Conservation (phyloP, 92 coral and sea anemone genomes). For the Palythoa grandiflora region DNA sequence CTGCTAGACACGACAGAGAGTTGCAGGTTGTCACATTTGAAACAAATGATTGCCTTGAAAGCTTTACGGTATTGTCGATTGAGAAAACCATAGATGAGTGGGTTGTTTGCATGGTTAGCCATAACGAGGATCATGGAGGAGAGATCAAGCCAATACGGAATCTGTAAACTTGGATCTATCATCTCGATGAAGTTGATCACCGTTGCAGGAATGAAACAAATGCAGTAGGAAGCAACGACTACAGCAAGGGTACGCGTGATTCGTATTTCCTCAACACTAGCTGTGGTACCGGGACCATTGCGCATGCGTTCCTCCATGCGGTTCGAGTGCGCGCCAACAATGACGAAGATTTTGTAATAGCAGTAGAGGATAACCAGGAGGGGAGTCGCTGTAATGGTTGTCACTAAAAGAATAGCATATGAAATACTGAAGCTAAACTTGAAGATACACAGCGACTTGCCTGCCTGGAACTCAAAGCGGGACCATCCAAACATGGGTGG, state of each 20-base stretch:
- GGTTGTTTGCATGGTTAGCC: constrained; percentile 85
- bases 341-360: constrained; percentile 70
- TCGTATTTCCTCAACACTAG: constrained; percentile 72
- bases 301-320: constrained; percentile 49
- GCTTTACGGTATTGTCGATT: constrained; percentile 81
- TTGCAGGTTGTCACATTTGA: constrained; percentile 3
- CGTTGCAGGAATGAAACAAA: constrained; percentile 80
- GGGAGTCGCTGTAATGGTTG: constrained; percentile 63
- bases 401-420: constrained; percentile 48
- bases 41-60: constrained; percentile 56
- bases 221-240: constrained; percentile 70
- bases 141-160: constrained; percentile 77
- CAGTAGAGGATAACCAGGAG: constrained; percentile 61
- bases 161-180: constrained; percentile 63
- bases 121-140: constrained; percentile 66
- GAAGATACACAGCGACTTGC: constrained; percentile 71
- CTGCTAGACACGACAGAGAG: constrained; percentile 10
- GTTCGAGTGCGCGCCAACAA: constrained; percentile 60
- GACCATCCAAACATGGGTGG: constrained; percentile 79
- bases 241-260: constrained; percentile 79
- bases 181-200: constrained; percentile 69
- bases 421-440: constrained; percentile 64
- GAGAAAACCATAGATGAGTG: constrained; percentile 78
- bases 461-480: constrained; percentile 65
- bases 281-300: constrained; percentile 40